phyloP scores from a whole-genome alignment of 92 coral and sea anemone species.

The Bergia sp. region DNA sequence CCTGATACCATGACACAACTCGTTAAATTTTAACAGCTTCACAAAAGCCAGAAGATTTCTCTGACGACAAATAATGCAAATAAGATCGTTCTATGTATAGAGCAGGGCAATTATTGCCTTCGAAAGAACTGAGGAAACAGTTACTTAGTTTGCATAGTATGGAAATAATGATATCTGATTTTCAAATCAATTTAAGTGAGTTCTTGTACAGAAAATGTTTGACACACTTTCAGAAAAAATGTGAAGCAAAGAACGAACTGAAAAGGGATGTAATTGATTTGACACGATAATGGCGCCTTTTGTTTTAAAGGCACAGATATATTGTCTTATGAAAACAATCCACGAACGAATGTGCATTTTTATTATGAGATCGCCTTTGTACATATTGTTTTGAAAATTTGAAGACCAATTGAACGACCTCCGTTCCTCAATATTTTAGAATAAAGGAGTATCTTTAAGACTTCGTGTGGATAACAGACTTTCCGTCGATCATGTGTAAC shows the following conservation, averaged over 20 bases:
- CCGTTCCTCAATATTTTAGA: not conserved
- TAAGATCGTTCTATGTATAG: not conserved
- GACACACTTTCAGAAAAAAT: not conserved
- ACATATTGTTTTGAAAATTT: constrained; percentile 35
- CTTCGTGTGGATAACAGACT: not conserved
- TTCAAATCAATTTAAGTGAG: not conserved
- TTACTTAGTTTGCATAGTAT: not conserved
- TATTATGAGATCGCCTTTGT: not conserved
- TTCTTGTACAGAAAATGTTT: not conserved
- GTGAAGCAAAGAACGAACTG: not conserved
- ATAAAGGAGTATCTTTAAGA: not conserved
- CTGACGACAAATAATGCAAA: not conserved
- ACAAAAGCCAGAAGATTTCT: not conserved
- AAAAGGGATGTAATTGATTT: constrained; percentile 11
- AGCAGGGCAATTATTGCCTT: not conserved
- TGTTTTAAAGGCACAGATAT: not conserved
- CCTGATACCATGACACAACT: constrained; percentile 53
- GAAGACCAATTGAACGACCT: constrained; percentile 9
- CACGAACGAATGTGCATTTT: constrained; percentile 21
- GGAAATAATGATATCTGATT: not conserved
- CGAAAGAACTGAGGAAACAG: not conserved
- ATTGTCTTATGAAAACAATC: not conserved
- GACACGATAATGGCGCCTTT: not conserved
- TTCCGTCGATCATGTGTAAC: not conserved
- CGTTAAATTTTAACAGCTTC: constrained; percentile 28